A percentile compares a stretch with the other conserved stretches of the same genome.
Conservation (phyloP, 2,888 invertebrate species). For the Zelleria hepariella region DNA sequence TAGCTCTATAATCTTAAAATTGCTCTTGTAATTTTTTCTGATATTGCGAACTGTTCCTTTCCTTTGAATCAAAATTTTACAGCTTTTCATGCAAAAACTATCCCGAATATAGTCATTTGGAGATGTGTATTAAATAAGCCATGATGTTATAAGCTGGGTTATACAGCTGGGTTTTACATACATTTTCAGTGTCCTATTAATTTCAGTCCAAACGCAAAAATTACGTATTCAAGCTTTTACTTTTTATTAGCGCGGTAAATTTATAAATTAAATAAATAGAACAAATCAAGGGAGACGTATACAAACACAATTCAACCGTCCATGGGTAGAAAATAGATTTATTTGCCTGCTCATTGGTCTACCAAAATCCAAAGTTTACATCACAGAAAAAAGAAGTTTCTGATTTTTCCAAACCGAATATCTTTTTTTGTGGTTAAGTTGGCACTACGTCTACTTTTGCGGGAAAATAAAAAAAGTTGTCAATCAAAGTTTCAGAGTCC, state of each 20-base stretch:
- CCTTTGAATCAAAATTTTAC: not conserved
- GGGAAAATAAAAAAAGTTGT: too few species aligned
- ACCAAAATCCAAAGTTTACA: too few species aligned
- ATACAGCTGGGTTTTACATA: constrained; percentile 8
- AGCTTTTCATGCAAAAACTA: constrained; percentile 10
- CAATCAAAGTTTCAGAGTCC: too few species aligned
- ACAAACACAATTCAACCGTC: constrained; percentile 54
- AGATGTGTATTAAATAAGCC: constrained; percentile 7
- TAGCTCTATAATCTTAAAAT: constrained; percentile 9
- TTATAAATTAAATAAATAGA: not conserved
- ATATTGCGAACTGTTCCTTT: constrained; percentile 4
- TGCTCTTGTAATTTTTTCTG: constrained; percentile 6
- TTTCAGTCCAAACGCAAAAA: not conserved
- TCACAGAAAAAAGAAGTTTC: not conserved
- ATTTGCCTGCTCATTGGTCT: constrained; percentile 40
- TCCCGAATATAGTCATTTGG: constrained; percentile 12
- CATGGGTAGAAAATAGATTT: constrained; percentile 38
- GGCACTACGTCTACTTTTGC: constrained; percentile 13
- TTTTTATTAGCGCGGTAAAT: not conserved
- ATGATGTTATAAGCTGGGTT: constrained; percentile 4
- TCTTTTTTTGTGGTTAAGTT: not conserved
- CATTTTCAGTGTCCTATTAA: too few species aligned
- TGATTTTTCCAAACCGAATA: not conserved
- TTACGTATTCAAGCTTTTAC: not conserved
- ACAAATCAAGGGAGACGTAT: constrained; percentile 30